These are phyloP conservation scores for Leptocoma aspasia DNA, from an alignment of 2,113 vertebrate species.

Conservation along the genomic window DNA sequence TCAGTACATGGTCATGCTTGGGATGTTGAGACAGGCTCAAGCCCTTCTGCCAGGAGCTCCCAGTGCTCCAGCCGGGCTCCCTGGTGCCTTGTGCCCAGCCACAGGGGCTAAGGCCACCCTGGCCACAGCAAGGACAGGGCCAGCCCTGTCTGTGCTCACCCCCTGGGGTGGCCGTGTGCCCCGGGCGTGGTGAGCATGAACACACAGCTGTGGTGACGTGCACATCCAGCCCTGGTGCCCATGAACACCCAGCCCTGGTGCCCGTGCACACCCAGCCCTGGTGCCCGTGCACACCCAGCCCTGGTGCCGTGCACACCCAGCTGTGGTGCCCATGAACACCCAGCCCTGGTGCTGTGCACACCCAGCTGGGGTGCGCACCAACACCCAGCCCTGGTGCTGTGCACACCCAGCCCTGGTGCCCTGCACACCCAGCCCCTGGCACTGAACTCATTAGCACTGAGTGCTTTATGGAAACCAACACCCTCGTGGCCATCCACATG, in stretches of 20 bases:
- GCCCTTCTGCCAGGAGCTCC: neutral
- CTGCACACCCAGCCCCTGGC: neutral
- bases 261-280: fast-evolving
- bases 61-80: fast-evolving
- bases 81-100: fast-evolving
- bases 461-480: neutral
- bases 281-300: neutral
- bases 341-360: neutral
- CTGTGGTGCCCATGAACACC: fast-evolving
- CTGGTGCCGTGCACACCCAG: neutral
- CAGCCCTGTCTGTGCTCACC: fast-evolving
- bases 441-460: neutral
- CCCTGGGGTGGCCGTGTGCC: fast-evolving
- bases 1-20: fast-evolving
- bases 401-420: neutral
- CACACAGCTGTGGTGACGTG: neutral
- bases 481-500: neutral
- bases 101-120: neutral
- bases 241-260: neutral
- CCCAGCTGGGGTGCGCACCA: neutral
- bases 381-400: neutral
- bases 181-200: fast-evolving
- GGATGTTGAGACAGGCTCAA: fast-evolving
- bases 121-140: neutral
- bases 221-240: no score